phyloP scores from a whole-genome alignment of 2,113 vertebrate species.

The Pardalotus punctatus region DNA sequence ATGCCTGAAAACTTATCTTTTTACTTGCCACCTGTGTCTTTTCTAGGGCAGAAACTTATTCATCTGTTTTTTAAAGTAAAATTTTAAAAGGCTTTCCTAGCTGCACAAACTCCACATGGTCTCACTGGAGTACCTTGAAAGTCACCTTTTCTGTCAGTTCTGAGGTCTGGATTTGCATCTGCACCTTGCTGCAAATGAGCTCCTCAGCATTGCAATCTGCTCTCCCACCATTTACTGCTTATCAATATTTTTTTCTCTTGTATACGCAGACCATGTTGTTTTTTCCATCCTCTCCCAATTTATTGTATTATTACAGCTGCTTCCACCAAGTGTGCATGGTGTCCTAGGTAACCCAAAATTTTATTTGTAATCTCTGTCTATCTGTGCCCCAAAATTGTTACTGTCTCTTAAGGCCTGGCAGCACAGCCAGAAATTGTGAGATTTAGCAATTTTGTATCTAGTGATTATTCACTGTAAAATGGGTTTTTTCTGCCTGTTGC shows the following conservation, averaged over 20 bases:
- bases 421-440: neutral
- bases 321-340: neutral
- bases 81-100: neutral
- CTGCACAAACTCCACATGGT: neutral
- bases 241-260: neutral
- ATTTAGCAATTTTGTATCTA: neutral
- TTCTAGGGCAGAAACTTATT: neutral
- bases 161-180: neutral
- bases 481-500: accelerated
- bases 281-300: neutral
- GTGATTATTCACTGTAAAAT: neutral
- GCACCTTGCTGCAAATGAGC: neutral
- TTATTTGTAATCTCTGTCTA: neutral
- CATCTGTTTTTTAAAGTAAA: neutral
- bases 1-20: neutral
- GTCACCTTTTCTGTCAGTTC: neutral
- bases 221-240: neutral
- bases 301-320: neutral
- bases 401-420: neutral
- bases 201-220: neutral
- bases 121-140: neutral
- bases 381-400: neutral
- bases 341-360: neutral
- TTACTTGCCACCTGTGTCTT: neutral
- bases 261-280: neutral